Conservation (phyloP, 2,113 vertebrate genomes). For the Pygoscelis antarcticus region DNA sequence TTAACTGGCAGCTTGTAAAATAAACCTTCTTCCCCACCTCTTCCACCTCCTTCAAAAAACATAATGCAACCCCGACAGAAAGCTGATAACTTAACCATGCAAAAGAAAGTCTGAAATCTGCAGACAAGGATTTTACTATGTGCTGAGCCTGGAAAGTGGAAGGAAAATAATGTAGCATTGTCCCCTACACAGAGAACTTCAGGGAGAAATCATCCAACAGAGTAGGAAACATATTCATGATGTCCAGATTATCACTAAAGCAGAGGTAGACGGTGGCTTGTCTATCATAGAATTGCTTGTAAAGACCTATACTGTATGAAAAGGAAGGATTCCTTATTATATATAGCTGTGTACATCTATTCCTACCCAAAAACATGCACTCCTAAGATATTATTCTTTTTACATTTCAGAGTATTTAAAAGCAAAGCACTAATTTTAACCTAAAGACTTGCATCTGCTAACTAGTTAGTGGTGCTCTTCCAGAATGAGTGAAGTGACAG, state of each 20-base stretch:
- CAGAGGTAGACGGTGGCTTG: not conserved
- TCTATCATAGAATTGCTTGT: not conserved
- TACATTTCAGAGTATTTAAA: not conserved
- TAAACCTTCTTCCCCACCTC: not conserved
- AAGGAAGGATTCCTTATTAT: not conserved
- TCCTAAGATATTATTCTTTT: not conserved
- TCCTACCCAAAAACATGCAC: not conserved
- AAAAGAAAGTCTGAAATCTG: slow-evolving; percentile 20
- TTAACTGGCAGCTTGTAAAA: slow-evolving; percentile 58
- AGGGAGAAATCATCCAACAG: not conserved
- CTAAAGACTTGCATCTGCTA: not conserved
- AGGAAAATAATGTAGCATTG: slow-evolving; percentile 8
- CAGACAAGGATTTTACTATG: slow-evolving; percentile 43
- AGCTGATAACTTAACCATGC: slow-evolving; percentile 48
- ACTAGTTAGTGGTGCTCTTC: not conserved
- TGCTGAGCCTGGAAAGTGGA: slow-evolving; percentile 3
- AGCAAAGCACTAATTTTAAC: not conserved
- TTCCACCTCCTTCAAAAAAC: slow-evolving; percentile 36
- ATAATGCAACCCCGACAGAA: slow-evolving; percentile 8
- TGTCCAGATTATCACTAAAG: not conserved
- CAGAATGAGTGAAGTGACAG: not conserved
- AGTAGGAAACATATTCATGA: slow-evolving; percentile 29
- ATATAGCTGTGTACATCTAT: not conserved
- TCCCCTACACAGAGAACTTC: not conserved
- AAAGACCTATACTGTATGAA: not conserved